These are phyloP conservation scores for Luscinia megarhynchos DNA, from an alignment of 2,797 vertebrate species.

Conservation along the genomic window DNA sequence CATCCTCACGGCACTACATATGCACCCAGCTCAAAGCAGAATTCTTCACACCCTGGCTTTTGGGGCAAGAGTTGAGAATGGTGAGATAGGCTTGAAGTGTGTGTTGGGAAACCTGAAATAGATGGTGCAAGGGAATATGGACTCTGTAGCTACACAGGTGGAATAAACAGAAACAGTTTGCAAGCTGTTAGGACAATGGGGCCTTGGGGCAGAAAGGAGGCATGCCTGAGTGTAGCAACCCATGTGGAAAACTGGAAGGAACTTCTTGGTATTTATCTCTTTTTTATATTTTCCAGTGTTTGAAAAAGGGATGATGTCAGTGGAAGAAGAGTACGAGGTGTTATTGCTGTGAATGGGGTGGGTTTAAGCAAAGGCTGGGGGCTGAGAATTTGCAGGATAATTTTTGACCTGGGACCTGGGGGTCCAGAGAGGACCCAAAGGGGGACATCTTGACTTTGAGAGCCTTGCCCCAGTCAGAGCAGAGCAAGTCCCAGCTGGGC, in stretches of 20 bases:
- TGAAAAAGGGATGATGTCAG: neutral
- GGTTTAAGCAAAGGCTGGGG: neutral
- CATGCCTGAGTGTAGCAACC: neutral
- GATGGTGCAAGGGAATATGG: slow-evolving; percentile 8
- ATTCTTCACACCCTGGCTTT: slow-evolving; percentile 47
- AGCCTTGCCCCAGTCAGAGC: neutral
- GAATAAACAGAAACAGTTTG: neutral
- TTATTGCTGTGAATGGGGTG: neutral
- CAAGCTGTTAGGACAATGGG: neutral
- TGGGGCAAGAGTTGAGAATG: slow-evolving; percentile 38
- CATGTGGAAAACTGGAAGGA: neutral
- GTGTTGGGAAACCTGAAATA: slow-evolving; percentile 26
- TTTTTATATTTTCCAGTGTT: neutral
- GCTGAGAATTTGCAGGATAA: neutral
- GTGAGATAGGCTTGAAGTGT: slow-evolving; percentile 3
- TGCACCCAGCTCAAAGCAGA: slow-evolving; percentile 7
- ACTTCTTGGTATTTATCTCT: neutral
- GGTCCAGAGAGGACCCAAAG: neutral
- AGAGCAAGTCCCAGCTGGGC: neutral
- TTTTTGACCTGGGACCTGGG: neutral
- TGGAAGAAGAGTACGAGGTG: neutral
- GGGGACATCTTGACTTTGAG: neutral
- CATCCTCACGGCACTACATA: neutral
- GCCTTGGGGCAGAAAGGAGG: neutral
- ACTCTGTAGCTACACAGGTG: neutral